Percentiles rank a stretch among this genome's conserved stretches.
Conservation (phyloP, 2,888 invertebrate genomes). For the Tyria jacobaeae region DNA sequence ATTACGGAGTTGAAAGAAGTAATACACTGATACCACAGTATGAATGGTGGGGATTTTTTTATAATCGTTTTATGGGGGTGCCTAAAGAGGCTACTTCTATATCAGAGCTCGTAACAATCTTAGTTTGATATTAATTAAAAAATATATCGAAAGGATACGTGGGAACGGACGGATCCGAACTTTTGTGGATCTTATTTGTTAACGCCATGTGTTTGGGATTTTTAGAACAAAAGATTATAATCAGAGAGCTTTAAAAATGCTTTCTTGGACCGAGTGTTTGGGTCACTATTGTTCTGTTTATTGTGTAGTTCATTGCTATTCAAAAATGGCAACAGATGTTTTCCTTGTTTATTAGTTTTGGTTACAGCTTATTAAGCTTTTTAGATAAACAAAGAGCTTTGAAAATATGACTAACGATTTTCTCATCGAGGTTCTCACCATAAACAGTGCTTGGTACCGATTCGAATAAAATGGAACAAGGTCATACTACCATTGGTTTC, state of each 20-base stretch:
- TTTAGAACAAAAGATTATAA: conserved; percentile 73
- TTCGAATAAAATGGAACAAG: conserved; percentile 69
- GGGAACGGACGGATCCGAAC: conserved; percentile 66
- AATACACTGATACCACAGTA: conserved; percentile 69
- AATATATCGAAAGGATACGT: conserved; percentile 75
- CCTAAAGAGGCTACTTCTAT: conserved; percentile 78
- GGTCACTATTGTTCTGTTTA: conserved; percentile 67
- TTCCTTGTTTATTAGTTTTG: conserved; percentile 60
- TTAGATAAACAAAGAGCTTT: conserved; percentile 51
- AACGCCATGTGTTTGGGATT: conserved; percentile 74
- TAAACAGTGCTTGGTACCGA: conserved; percentile 43
- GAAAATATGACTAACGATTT: conserved; percentile 48
- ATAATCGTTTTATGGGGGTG: conserved; percentile 84
- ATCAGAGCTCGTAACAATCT: conserved; percentile 67
- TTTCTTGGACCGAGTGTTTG: conserved; percentile 66
- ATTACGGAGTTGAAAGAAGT: conserved; percentile 70
- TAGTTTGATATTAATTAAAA: conserved; percentile 82
- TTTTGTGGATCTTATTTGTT: conserved; percentile 60
- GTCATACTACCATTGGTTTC: conserved; percentile 59
- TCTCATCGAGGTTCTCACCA: conserved; percentile 46
- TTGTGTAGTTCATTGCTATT: conserved; percentile 56
- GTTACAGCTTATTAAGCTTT: conserved; percentile 54
- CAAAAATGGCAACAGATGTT: conserved; percentile 75
- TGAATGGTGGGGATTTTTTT: conserved; percentile 75
- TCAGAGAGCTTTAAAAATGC: conserved; percentile 66